phyloP scores from a whole-genome alignment of 2,113 vertebrate species.

The Syngnathoides biaculeatus region DNA sequence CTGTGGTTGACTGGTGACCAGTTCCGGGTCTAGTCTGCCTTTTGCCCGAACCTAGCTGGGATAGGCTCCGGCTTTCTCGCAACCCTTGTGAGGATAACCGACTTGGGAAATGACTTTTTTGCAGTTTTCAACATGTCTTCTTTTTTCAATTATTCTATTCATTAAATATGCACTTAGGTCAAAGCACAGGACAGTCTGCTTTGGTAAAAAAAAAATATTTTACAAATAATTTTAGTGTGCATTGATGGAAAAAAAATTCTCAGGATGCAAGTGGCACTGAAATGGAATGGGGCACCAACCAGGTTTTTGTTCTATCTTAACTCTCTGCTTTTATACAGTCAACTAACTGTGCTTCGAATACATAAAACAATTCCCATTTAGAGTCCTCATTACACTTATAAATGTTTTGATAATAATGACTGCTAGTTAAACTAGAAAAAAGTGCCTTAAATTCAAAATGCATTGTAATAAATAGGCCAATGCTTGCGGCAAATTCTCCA shows the following conservation, averaged over 20 bases:
- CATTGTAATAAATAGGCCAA: slow-evolving; percentile 8
- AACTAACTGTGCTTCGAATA: neutral
- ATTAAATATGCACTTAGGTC: neutral
- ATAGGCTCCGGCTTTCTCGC: too few species aligned
- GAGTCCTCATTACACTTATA: neutral
- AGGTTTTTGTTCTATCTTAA: neutral
- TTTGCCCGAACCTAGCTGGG: too few species aligned
- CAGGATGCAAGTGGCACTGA: neutral
- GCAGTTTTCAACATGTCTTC: neutral
- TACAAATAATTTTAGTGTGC: neutral
- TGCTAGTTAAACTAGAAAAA: neutral
- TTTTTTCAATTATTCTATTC: neutral
- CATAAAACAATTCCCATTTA: neutral
- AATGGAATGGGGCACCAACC: neutral
- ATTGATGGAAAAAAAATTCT: neutral
- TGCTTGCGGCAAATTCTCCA: slow-evolving; percentile 7
- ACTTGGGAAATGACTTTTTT: too few species aligned
- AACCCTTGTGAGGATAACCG: too few species aligned
- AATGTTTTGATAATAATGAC: neutral
- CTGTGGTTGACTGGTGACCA: too few species aligned
- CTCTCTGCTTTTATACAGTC: neutral
- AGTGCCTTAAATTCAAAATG: slow-evolving; percentile 3
- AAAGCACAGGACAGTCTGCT: neutral
- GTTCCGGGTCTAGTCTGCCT: too few species aligned
- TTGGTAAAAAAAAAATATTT: too few species aligned